A percentile compares a stretch with the other conserved stretches of the same genome.
Conservation (phyloP, 35 echinoderm and acorn worm species). For the Eucidaris tribuloides region DNA sequence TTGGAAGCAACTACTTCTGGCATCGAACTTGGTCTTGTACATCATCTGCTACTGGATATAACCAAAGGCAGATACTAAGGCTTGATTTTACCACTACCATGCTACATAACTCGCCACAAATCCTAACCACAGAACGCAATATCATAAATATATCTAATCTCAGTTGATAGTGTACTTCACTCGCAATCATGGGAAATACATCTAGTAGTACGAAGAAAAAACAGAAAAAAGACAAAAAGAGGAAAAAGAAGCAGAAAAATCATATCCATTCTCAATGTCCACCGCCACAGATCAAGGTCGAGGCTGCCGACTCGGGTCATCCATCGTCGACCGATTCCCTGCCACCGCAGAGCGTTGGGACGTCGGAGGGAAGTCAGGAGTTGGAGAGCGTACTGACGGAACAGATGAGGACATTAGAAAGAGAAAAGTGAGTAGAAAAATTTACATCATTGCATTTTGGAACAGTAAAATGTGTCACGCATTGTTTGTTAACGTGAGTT, state of each 20-base stretch:
- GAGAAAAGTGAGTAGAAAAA: conserved; percentile 90
- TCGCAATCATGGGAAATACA: background rate
- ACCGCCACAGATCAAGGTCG: conserved; percentile 1
- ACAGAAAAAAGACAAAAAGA: background rate
- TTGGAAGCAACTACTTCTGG: no score
- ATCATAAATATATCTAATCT: no score
- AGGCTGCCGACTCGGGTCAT: background rate
- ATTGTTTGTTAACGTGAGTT: background rate
- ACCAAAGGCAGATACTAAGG: no score
- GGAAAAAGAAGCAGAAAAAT: background rate
- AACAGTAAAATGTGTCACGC: background rate
- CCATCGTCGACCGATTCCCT: background rate
- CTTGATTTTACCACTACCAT: no score
- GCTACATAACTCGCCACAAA: no score
- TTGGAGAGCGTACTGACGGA: conserved; percentile 45
- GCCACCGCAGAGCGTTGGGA: background rate
- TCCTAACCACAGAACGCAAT: no score
- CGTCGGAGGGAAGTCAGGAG: conserved; percentile 26
- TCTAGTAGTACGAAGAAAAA: background rate
- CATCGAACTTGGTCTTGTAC: no score
- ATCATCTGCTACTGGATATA: no score
- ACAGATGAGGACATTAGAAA: conserved; percentile 63
- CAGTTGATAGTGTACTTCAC: no score
- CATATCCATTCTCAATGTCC: background rate
- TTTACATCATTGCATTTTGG: no score